Evolutionary conservation across 2,888 invertebrate species (phyloP), one percentile per base, ranked within the genome.

Genomic region (Mesochorus sp.): DNA sequence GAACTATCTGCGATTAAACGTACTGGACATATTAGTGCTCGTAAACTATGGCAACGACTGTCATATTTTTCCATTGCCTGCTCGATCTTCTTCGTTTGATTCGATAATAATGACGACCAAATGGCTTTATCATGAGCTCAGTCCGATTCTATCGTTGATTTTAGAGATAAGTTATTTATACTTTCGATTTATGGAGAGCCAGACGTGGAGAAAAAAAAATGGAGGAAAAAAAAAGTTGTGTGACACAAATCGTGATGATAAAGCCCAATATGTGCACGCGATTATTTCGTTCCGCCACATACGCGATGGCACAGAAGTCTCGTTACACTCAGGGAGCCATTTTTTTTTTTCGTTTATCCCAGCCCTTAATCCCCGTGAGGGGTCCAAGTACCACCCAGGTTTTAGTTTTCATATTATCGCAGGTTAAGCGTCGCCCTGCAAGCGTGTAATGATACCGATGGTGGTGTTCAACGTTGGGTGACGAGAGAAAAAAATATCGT

Each of bases 401-500:
- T 64, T 53, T 42, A 12, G 37, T 53, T 68, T 31, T 3, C 12
- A 26, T 8, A 64, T 31, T 37, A 70, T 76, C 64, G 53, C 64
- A 53, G 76, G 73, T 74, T 71, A 78, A 80, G 37, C 66, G 55
- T 24, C 57, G 14, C 17, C 39, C 57, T 28, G 37, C 62, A 49
- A 77, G 76, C 57, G 76, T 76, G 73, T 76, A 75, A 77, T 70
- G 59, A 66, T 66, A 34, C 39, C 44, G 59, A 75, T 72, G 44
- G 73, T 57, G 26, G 61, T 66, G 73, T 62, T 77, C 75, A 71
- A 79, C 64, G 72, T 62, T 79, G 70, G 67, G 67, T 74, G 73
- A 68, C 44, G 61, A 42, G 49, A 73, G 67, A 71, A 74, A 79
- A 79, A 79, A 61, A 51, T 55, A 61, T 80, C 73, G 74, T 77